Percentiles rank a stretch among this genome's conserved stretches.
Conservation (phyloP, 2,113 vertebrate genomes). For the Myrmecophaga tridactyla region DNA sequence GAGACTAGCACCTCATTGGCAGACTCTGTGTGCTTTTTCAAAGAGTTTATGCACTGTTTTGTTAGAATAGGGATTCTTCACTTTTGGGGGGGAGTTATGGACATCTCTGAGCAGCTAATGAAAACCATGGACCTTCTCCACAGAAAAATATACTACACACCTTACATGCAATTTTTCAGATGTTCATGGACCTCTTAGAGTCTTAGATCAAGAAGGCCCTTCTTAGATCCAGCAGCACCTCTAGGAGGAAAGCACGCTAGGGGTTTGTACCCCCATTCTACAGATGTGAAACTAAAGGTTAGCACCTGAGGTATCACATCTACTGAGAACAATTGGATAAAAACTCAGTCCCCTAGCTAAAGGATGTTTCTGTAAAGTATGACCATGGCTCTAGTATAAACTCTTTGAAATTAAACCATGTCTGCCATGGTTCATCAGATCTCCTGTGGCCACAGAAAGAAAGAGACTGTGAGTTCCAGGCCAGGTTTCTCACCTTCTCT, state of each 20-base stretch:
- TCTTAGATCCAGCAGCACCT: background rate
- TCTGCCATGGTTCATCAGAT: background rate
- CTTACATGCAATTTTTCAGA: background rate
- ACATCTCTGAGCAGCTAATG: background rate
- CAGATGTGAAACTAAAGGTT: background rate
- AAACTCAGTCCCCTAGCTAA: background rate
- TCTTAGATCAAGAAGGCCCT: background rate
- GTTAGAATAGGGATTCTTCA: background rate
- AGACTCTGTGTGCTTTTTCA: background rate
- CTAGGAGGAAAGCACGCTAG: background rate
- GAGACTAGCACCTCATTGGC: background rate
- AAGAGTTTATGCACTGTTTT: background rate
- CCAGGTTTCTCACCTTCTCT: background rate
- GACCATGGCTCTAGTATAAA: background rate
- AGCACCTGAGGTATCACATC: background rate
- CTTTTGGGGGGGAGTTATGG: background rate
- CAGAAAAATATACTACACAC: background rate
- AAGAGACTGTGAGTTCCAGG: background rate
- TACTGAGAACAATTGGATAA: background rate
- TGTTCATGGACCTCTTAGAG: background rate
- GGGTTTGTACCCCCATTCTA: background rate
- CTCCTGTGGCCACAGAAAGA: background rate
- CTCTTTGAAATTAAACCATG: background rate
- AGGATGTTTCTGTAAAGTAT: background rate
- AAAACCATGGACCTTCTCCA: background rate